Evolutionary conservation across 2,113 vertebrate species (phyloP).

Genomic region (Alaudala cheleensis): DNA sequence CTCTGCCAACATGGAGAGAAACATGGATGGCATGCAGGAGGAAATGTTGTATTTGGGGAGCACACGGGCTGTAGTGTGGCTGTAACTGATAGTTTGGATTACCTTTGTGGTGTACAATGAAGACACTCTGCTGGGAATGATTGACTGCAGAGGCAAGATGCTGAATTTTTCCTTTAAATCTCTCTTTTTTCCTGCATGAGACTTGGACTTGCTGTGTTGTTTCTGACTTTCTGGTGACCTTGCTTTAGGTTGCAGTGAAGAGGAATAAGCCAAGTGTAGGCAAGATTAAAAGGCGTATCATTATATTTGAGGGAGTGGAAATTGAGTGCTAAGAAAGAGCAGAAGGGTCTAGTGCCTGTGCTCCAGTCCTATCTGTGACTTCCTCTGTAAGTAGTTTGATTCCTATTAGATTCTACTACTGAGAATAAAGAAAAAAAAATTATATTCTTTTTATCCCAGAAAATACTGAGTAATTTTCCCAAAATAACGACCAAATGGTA

Average conservation of each 20-base stretch:
- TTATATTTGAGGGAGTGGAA: conserved; percentile 35
- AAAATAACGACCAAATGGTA: neutral
- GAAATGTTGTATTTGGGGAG: neutral
- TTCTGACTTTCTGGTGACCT: conserved; percentile 51
- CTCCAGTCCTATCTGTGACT: neutral
- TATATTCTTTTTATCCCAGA: neutral
- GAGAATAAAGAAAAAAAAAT: neutral
- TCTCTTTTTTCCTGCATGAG: neutral
- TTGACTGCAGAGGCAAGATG: conserved; percentile 22
- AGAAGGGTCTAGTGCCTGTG: neutral
- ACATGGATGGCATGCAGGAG: neutral
- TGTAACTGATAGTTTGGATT: conserved; percentile 20
- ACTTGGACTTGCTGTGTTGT: neutral
- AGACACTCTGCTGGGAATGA: neutral
- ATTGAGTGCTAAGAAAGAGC: neutral
- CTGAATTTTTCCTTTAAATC: neutral
- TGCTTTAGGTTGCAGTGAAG: conserved; percentile 11
- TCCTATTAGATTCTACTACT: neutral
- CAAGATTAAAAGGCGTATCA: neutral
- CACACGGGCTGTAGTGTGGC: neutral
- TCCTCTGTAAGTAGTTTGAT: neutral
- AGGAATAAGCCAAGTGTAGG: neutral
- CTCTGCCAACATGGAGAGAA: neutral
- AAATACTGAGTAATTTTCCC: neutral
- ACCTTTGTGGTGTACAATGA: neutral